A percentile compares a stretch with the other conserved stretches of the same genome.
phyloP scores from a whole-genome alignment of 2,797 vertebrate species.

The Mormyrops boulengeri region DNA sequence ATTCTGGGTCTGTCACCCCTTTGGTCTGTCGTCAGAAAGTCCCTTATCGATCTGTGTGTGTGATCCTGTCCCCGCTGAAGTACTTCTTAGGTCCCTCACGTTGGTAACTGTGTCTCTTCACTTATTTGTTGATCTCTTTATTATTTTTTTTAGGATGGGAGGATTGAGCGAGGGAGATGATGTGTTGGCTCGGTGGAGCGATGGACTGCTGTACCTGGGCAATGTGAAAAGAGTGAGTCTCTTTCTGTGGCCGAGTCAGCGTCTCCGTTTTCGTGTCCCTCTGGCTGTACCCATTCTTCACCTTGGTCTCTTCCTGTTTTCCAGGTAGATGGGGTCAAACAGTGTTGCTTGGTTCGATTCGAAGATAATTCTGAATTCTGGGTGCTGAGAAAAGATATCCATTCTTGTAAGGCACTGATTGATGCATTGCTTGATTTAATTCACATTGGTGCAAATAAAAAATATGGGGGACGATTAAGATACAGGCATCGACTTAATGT shows the following conservation, averaged over 20 bases:
- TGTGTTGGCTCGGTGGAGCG: slow-evolving; percentile 88
- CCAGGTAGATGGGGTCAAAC: slow-evolving; percentile 81
- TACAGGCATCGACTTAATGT: not conserved
- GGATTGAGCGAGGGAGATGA: slow-evolving; percentile 86
- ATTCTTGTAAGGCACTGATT: slow-evolving; percentile 69
- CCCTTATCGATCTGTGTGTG: not conserved
- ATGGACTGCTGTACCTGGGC: slow-evolving; percentile 85
- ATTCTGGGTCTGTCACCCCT: not conserved
- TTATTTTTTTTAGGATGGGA: slow-evolving; percentile 60
- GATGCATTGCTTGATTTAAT: not conserved
- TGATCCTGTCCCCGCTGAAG: not conserved
- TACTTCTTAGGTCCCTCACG: not conserved
- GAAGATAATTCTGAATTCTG: slow-evolving; percentile 92
- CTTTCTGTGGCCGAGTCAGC: not conserved
- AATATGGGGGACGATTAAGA: not conserved
- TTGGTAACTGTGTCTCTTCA: not conserved
- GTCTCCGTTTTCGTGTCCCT: not conserved
- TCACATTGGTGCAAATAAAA: not conserved
- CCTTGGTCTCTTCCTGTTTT: not conserved
- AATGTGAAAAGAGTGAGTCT: slow-evolving; percentile 85
- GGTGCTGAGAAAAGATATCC: slow-evolving; percentile 87
- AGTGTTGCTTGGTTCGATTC: slow-evolving; percentile 83
- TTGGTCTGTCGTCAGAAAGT: not conserved
- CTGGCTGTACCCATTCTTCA: not conserved
- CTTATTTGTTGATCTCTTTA: not conserved